A percentile compares a stretch with the other conserved stretches of the same genome.
Evolutionary conservation across 2,888 invertebrate species (phyloP).

Genomic region (Cryptocheilus praepositus): DNA sequence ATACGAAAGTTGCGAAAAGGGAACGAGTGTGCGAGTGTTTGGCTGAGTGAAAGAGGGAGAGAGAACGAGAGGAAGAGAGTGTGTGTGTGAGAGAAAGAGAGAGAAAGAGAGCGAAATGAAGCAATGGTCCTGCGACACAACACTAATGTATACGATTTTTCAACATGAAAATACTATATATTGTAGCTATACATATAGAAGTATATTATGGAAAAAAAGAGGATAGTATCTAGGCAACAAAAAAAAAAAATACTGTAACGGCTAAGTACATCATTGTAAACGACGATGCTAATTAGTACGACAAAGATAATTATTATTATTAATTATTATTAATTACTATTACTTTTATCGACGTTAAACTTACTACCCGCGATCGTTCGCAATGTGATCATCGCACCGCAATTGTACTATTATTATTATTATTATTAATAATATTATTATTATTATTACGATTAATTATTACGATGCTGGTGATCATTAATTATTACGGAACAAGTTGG

Average conservation of each 20-base stretch:
- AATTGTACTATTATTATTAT: constrained; percentile 59
- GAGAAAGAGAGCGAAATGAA: constrained; percentile 54
- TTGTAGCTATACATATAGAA: constrained; percentile 74
- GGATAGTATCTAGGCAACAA: constrained; percentile 69
- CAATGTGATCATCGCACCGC: constrained; percentile 52
- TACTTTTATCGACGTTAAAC: constrained; percentile 42
- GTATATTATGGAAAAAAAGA: constrained; percentile 57
- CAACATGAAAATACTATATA: constrained; percentile 75
- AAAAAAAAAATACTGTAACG: constrained; percentile 48
- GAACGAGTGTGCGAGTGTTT: constrained; percentile 14
- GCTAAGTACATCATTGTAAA: constrained; percentile 68
- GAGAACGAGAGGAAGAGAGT: constrained; percentile 9
- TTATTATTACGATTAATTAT: constrained; percentile 43
- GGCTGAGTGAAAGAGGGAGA: constrained; percentile 12
- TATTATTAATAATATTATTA: constrained; percentile 52
- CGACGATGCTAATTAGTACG: constrained; percentile 62
- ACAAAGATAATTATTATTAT: constrained; percentile 46
- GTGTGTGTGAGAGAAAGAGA: constrained; percentile 28
- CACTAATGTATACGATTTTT: constrained; percentile 77
- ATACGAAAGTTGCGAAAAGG: no score
- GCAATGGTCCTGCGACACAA: constrained; percentile 74
- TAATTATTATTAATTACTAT: constrained; percentile 40
- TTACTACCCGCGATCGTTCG: constrained; percentile 39
- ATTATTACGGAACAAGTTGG: constrained; percentile 27
- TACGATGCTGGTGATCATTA: constrained; percentile 46